phyloP scores from a whole-genome alignment of 2,797 vertebrate genomes.

The Myripristis jacobus region DNA sequence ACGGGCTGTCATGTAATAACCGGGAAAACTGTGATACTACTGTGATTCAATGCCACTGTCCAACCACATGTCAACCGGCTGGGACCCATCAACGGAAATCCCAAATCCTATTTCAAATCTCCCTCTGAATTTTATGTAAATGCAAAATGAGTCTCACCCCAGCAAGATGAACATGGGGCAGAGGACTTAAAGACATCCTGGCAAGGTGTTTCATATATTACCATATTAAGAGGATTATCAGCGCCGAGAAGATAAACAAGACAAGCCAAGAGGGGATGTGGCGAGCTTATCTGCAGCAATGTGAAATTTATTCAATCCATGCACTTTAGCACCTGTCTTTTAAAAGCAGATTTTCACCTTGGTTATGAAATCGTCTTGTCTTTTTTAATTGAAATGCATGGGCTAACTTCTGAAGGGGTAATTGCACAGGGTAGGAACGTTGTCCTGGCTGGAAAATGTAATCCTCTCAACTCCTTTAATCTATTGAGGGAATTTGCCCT shows the following conservation, averaged over 20 bases:
- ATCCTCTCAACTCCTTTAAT: conserved; percentile 72
- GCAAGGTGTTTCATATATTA: conserved; percentile 74
- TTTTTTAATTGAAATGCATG: conserved; percentile 67
- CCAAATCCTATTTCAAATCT: conserved; percentile 61
- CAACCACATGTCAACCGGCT: conserved; percentile 42
- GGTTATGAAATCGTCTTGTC: conserved; percentile 53
- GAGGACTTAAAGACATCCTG: conserved; percentile 66
- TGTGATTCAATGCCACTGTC: conserved; percentile 14
- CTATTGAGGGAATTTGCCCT: conserved; percentile 52
- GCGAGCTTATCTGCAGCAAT: conserved; percentile 53
- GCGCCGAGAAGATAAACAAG: conserved; percentile 66
- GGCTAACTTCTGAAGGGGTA: conserved; percentile 49
- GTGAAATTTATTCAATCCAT: conserved; percentile 41
- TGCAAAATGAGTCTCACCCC: conserved; percentile 44
- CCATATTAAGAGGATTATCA: conserved; percentile 80
- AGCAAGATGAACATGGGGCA: conserved; percentile 46
- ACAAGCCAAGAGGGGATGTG: conserved; percentile 51
- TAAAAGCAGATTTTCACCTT: conserved; percentile 51
- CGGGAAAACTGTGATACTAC: neutral
- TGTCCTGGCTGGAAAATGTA: conserved; percentile 60
- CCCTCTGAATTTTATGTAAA: conserved; percentile 37
- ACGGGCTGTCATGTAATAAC: conserved; percentile 13
- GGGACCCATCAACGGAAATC: conserved; percentile 43
- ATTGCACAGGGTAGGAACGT: conserved; percentile 51
- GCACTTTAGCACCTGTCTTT: conserved; percentile 55